Base-by-base conservation (phyloP, 2,113 vertebrate genomes). In the Apteryx owenii region DNA sequence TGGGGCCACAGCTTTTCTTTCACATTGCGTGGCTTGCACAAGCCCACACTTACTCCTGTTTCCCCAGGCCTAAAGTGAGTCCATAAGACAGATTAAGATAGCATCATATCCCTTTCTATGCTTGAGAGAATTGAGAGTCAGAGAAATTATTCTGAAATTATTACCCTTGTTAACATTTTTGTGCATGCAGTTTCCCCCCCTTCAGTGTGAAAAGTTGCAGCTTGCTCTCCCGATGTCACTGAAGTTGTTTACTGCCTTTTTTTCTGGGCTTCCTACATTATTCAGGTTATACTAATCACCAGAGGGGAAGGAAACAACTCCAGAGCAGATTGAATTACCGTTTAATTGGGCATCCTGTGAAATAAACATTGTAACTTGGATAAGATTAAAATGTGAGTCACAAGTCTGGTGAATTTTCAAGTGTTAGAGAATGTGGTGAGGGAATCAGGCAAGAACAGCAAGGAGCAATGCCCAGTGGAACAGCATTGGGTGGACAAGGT, bases 261-360 rank as follows among this genome's bases (percentile, higher is more conserved):
- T 66, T 61, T 54, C 31, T 84, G 40, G 83, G 81, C 93, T 95
- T 93, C 71, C 53, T 91, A 92, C 65, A 12, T 96, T 93, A 93
- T 95, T 96, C 95, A 97, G 94, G 94, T 96, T 97, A 88, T 84
- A 95, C 93, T 97, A 95, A 97, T 97, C 93, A 96, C 90, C 76
- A 89, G 89, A 96, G 81, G 94, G 93, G 96, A 96, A 96, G 95
- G 97, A 96, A 97, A 96, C 93, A 93, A 71, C 94, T 96, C 84
- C 83, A 85, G 70, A 96, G 88, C 95, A 97, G 96, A 95, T 94
- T 96, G 94, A 96, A 97, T 98, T 97, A 95, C 92, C 0, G 42
- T 95, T 96, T 97, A 97, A 97, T 96, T 97, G 96, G 97, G 91
- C 94, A 96, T 96, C 97, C 96, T 97, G 96, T 97, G 96, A 97